Percentiles rank a stretch among this genome's conserved stretches.
Conservation (phyloP, 2,113 vertebrate genomes). For the Hyaena hyaena region DNA sequence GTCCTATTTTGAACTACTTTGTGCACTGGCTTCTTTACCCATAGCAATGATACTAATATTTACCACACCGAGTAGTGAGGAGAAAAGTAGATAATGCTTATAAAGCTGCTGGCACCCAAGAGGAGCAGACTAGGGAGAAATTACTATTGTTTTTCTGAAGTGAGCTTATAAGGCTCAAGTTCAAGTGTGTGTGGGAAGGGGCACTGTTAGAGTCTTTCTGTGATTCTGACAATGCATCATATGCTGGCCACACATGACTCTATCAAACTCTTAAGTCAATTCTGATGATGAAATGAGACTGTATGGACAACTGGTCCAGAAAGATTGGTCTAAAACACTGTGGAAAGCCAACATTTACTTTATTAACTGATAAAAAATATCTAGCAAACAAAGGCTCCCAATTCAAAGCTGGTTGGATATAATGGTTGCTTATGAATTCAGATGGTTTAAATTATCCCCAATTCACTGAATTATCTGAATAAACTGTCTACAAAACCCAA, state of each 20-base stretch:
- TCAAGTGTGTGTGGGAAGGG: background rate
- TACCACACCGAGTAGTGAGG: background rate
- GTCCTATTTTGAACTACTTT: background rate
- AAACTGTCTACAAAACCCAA: background rate
- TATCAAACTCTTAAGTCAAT: background rate
- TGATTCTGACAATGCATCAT: background rate
- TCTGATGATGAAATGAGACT: background rate
- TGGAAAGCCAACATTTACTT: background rate
- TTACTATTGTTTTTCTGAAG: background rate
- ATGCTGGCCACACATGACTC: background rate
- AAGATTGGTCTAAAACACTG: background rate
- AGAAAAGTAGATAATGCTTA: background rate
- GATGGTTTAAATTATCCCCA: constrained; percentile 6
- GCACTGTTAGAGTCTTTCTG: background rate
- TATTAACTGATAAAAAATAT: background rate
- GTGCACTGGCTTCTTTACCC: background rate
- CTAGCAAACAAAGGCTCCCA: background rate
- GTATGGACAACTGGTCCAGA: background rate
- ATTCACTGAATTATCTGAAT: constrained; percentile 33
- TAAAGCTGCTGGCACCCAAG: background rate
- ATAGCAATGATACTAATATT: background rate
- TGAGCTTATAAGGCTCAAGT: background rate
- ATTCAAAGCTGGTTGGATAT: background rate
- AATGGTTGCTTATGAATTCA: constrained; percentile 14
- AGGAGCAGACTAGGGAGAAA: background rate